A percentile compares a stretch with the other conserved stretches of the same genome.
Conservation (phyloP, 2,113 vertebrate species). For the Seriola aureovittata region DNA sequence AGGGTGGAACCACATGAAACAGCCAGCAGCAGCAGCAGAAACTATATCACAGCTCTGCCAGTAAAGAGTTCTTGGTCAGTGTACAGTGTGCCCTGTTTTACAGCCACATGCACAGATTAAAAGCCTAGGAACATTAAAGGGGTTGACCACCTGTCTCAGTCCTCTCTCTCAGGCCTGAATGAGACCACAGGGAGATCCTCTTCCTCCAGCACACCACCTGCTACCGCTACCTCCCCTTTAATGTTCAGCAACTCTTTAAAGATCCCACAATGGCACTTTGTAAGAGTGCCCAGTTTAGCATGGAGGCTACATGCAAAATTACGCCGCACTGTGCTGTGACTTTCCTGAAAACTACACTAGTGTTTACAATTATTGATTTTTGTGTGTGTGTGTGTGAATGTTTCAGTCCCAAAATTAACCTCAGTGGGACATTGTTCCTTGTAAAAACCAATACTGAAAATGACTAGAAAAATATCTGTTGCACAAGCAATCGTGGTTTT, state of each 20-base stretch:
- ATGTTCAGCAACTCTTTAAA: conserved; percentile 70
- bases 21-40: conserved; percentile 54
- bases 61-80: conserved; percentile 65
- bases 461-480: conserved; percentile 29
- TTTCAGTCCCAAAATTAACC: conserved; percentile 14
- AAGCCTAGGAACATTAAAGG: conserved; percentile 79
- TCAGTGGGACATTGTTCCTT: not conserved
- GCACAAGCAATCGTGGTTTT: conserved; percentile 7
- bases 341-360: conserved; percentile 36
- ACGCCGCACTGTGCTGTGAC: conserved; percentile 38
- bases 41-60: conserved; percentile 65
- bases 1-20: conserved; percentile 73
- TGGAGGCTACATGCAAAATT: conserved; percentile 46
- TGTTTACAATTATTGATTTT: conserved; percentile 14
- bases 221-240: conserved; percentile 69
- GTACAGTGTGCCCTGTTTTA: conserved; percentile 63
- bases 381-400: not conserved
- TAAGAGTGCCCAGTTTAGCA: conserved; percentile 64
- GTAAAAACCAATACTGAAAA: conserved; percentile 2
- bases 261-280: conserved; percentile 71
- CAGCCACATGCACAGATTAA: conserved; percentile 76
- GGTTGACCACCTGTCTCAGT: conserved; percentile 81
- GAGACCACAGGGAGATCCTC: conserved; percentile 79
- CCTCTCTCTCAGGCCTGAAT: conserved; percentile 74
- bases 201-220: conserved; percentile 78